Conservation (phyloP, 2,113 vertebrate genomes). For the Erythrolamprus reginae region DNA sequence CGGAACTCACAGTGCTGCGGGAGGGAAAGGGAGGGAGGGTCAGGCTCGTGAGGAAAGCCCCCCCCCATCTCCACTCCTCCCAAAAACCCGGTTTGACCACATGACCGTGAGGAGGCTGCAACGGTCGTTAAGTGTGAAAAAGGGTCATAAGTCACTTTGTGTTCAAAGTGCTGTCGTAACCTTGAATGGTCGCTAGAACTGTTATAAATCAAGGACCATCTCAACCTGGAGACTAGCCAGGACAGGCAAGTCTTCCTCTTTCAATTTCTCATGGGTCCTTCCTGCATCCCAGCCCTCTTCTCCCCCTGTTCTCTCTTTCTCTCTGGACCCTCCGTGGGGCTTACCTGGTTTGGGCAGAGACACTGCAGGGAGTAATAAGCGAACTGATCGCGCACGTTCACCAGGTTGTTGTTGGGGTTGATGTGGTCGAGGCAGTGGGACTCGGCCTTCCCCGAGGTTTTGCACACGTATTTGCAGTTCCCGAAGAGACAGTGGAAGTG, state of each 20-base stretch:
- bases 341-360: slow-evolving; percentile 97
- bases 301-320: not conserved
- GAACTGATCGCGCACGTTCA: slow-evolving; percentile 97
- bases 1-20: slow-evolving; percentile 95
- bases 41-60: fast-evolving
- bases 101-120: no score
- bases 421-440: slow-evolving; percentile 99
- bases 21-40: not conserved
- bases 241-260: not conserved
- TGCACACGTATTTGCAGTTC: slow-evolving; percentile 99
- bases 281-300: not conserved
- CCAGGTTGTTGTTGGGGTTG: slow-evolving; percentile 95
- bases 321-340: not conserved
- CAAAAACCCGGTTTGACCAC: no score
- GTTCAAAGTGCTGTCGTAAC: no score
- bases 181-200: no score
- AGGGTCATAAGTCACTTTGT: no score
- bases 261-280: not conserved
- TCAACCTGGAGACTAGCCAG: no score
- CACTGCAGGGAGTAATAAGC: slow-evolving; percentile 97
- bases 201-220: no score
- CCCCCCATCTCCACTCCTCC: not conserved
- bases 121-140: no score
- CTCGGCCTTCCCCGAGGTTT: slow-evolving; percentile 97
- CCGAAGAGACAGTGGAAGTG: slow-evolving; percentile 99